Base-by-base conservation (phyloP, 2,113 vertebrate genomes). In the Dicerorhinus sumatrensis region DNA sequence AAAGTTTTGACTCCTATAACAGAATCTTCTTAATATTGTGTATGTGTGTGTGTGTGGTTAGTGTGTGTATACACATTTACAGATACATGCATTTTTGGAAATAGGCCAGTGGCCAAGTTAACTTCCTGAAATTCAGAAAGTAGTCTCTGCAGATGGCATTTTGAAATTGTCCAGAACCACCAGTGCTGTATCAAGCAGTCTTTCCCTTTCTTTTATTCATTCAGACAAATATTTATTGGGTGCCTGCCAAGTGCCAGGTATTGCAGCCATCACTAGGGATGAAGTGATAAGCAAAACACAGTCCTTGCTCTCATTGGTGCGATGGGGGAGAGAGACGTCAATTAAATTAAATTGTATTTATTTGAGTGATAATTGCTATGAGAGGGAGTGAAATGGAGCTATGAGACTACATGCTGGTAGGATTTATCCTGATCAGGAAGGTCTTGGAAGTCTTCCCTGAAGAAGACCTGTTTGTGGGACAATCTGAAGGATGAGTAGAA, bases 91-190 rank as follows among this genome's bases (percentile, higher is more conserved):
- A 62, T 18, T 88, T 94, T 95, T 46, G 48, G 83, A 93, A 91
- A 46, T 56, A 89, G 39, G 20, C 27, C 72, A 72, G 72, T 80
- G 23, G 29, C 23, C 33, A 93, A 16, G 12, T 42, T 91, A 60
- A 94, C 46, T 58, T 58, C 27, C 46, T 67, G 18, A 92, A 77
- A 62, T 91, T 92, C 48, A 89, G 72, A 80, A 96, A 94, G 51
- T 42, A 81, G 18, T 89, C n/a, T 91, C 36, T 87, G 51, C 21
- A 89, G 23, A 58, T 88, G 56, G n/a, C 31, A 54, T 62, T 96
- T 72, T 91, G 46, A 91, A 89, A 48, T 86, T 69, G 36, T 83
- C 46, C 36, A 42, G 33, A 63, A 33, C 8, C 17, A 62, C 51
- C 1, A 8, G 58, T 39, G 27, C 12, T 27, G 5, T 82, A 81